Evolutionary conservation across 2,888 invertebrate species (phyloP), one percentile per base, ranked within the genome.

Genomic region (Gastracanthus pulcherrimus): DNA sequence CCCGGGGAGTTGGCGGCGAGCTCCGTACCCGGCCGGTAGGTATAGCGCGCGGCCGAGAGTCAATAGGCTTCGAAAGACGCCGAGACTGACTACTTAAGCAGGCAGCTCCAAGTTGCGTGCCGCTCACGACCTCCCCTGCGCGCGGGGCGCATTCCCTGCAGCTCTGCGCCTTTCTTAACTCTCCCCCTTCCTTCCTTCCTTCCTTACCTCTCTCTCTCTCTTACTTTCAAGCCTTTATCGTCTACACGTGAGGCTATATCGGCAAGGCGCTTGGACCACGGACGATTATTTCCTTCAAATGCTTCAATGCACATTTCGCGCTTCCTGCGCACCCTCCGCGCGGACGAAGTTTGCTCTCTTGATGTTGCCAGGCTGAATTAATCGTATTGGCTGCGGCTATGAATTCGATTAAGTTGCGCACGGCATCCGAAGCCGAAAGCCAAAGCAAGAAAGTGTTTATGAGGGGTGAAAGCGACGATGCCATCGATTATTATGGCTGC

Each of bases 391-490:
- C 38, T 38, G 45, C 51, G 70, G 45, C 72, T 31, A 41, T 60
- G 72, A 72, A 72, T 72, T 72, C 72, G 72, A 72, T 72, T 72
- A 72, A 72, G 38, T 41, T 29, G 41, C 41, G 58, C 60, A 60
- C 60, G 72, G 26, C 41, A 60, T 16, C 16, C n/a, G 16, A 11
- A 16, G 9, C 26, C 29, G 13, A 31, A 11, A 34, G 7, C 9
- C 6, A 9, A 1, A 4, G 62, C 58, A 60, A 72, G 72, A 72
- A 72, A 72, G 72, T 60, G 72, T 72, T 72, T 72, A 72, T 41
- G 58, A 58, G 58, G 58, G 55, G 36, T 71, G 72, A 72, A 60
- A 60, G 72, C 34, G 2, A 67, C 41, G 64, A 48, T 48, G 48
- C 64, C 74, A 62, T 74, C 34, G 74, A 74, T 74, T 71, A 71